Base-by-base conservation (phyloP, 2,888 invertebrate species). In the Chalcosyrphus nemorum region DNA sequence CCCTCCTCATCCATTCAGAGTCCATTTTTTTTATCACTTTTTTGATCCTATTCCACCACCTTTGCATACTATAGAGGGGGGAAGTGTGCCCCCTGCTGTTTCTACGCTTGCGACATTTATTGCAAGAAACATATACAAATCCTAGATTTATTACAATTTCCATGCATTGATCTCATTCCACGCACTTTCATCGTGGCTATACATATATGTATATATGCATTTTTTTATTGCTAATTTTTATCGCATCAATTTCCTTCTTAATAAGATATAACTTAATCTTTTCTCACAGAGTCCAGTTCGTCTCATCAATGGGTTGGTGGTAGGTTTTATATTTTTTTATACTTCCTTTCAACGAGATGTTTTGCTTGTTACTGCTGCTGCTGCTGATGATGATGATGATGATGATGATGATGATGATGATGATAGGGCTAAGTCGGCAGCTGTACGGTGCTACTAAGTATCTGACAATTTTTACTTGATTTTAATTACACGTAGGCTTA, bases 201-300 rank as follows among this genome's bases (percentile, higher is more conserved):
- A 65, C 50, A 59, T 66, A 29, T 24, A 24, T 24, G 11, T 52
- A 41, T 43, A n/a, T n/a, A n/a, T n/a, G n/a, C n/a, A n/a, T 50
- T 50, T 38, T 54, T 63, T 71, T 61, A 65, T 78, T 77, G 78
- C 75, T 82, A 78, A 74, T 75, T 78, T 75, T 82, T 81, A 82
- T 82, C 78, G 45, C 75, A 74, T 82, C 82, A 71, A 86, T 86
- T 86, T 86, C 70, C 77, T 75, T 75, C 65, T 78, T 81, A 81
- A 77, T 76, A 59, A 76, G 81, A 71, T 85, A 63, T 61, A 29
- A 59, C 54, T 71, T 66, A 77, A 70, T 81, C 77, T 65, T 38
- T 56, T 59, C 7, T 9, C 11, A n/a, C n/a, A n/a, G 19, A 43
- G n/a, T n/a, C n/a, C n/a, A 54, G 45, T 15, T n/a, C 15, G 43